These are phyloP conservation scores for Paracentrotus lividus DNA, from an alignment of 53 echinoderm and acorn worm species.

Conservation along the genomic window DNA sequence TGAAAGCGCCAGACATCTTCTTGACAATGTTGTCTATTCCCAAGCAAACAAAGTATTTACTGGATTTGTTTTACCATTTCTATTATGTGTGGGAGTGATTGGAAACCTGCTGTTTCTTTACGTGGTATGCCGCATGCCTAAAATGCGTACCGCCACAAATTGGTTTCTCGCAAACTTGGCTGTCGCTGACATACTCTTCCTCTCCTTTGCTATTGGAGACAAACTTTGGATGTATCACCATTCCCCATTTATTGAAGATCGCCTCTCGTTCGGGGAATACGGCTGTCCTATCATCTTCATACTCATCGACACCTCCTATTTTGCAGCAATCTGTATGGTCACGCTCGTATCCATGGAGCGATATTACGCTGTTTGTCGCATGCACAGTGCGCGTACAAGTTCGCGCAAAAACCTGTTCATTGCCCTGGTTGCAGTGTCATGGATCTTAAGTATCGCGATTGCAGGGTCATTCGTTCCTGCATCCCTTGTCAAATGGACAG, in stretches of 20 bases:
- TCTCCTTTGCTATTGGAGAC: slow-evolving; percentile 81
- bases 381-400: slow-evolving; percentile 21
- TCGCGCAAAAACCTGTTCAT: background rate
- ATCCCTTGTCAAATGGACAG: background rate
- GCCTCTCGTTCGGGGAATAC: slow-evolving; percentile 59
- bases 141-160: slow-evolving; percentile 91
- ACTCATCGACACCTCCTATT: slow-evolving; percentile 80
- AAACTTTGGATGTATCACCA: slow-evolving; percentile 74
- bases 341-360: slow-evolving; percentile 85
- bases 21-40: slow-evolving; percentile 57
- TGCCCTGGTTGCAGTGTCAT: slow-evolving; percentile 56
- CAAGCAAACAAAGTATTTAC: slow-evolving; percentile 63
- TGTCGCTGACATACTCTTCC: slow-evolving; percentile 85
- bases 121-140: slow-evolving; percentile 77
- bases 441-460: slow-evolving; percentile 63
- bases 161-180: slow-evolving; percentile 84
- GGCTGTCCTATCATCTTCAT: slow-evolving; percentile 78
- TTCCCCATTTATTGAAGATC: slow-evolving; percentile 80
- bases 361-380: slow-evolving; percentile 84
- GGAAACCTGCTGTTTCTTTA: slow-evolving; percentile 85
- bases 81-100: slow-evolving; percentile 79
- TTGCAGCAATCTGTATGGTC: slow-evolving; percentile 82
- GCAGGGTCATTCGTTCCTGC: slow-evolving; percentile 73
- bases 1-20: background rate
- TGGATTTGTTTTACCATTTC: slow-evolving; percentile 74